Base-by-base conservation (phyloP, 2,797 vertebrate genomes). In the Petrocephalus schoutedeni region DNA sequence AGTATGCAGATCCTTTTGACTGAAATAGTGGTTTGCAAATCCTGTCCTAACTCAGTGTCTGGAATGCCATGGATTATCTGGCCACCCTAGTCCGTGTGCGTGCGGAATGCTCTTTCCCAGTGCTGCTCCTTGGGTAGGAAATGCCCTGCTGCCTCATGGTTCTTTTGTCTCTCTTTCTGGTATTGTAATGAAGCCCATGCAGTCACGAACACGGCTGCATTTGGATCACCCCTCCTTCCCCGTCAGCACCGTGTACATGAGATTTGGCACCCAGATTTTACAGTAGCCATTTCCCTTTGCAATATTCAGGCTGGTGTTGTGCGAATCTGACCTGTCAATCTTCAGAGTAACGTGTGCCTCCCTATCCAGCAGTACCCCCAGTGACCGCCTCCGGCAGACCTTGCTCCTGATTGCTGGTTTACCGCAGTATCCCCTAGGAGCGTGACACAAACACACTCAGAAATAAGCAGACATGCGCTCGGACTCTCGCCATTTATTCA, bases 401-500 rank as follows among this genome's bases (percentile, higher is more conserved):
- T 23, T 54, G 80, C 45, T 49, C 51, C 3, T 14, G 53, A 49
- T 54, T 14, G n/a, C 4, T 56, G 21, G 23, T 28, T 23, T 85
- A 23, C 53, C 51, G 21, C 56, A 58, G 14, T 57, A 12, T 86
- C 12, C 12, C 2, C 16, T 28, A 19, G 54, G 54, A 86, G 53
- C 16, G 23, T n/a, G 4, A 58, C 12, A 41, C 14, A 21, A 36
- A 58, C 28, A 86, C n/a, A 86, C 21, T 32, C 28, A 36, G 56
- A 9, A 83, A 83, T 54, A 53, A 51, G 21, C 41, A 83, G 9
- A 83, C 80, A 53, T 21, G 19, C 80, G 49, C n/a, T 83, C 80
- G 80, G 49, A 83, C 93, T 94, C 93, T 95, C 95, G 97, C 97
- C 95, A 96, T 98, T 94, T 97, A 97, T 98, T 98, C 95, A 95